Conservation (phyloP, 1,140 invertebrate species). For the Theocolax elegans region DNA sequence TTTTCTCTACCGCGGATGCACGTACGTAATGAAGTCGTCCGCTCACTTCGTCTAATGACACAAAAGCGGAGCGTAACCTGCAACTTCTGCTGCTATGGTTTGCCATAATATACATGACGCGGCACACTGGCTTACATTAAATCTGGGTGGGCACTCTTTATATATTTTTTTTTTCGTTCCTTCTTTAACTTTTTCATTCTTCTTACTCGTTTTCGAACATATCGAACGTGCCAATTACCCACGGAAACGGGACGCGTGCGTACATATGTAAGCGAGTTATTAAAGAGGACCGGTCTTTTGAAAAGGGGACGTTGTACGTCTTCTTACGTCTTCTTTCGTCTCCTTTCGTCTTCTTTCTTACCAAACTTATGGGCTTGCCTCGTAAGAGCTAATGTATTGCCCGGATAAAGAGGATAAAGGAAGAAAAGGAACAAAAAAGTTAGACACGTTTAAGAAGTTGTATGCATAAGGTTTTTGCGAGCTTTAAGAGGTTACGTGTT, state of each 20-base stretch:
- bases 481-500: no score
- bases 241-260: neutral
- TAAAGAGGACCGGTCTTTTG: neutral
- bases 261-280: no score
- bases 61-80: neutral
- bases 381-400: neutral
- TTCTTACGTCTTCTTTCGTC: no score
- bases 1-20: no score
- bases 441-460: no score
- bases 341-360: neutral
- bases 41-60: neutral
- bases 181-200: neutral
- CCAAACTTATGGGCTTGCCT: neutral
- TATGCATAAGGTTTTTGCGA: neutral
- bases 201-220: neutral
- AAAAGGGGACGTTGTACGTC: neutral
- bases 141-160: slow-evolving; percentile 39
- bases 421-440: neutral
- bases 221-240: neutral
- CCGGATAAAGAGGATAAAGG: neutral
- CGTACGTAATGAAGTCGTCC: neutral
- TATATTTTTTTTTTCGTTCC: slow-evolving; percentile 41
- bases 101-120: no score
- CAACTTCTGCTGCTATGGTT: no score
- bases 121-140: slow-evolving; percentile 53